Conservation (phyloP, 1,140 invertebrate species). For the Drosophila suzukii region DNA sequence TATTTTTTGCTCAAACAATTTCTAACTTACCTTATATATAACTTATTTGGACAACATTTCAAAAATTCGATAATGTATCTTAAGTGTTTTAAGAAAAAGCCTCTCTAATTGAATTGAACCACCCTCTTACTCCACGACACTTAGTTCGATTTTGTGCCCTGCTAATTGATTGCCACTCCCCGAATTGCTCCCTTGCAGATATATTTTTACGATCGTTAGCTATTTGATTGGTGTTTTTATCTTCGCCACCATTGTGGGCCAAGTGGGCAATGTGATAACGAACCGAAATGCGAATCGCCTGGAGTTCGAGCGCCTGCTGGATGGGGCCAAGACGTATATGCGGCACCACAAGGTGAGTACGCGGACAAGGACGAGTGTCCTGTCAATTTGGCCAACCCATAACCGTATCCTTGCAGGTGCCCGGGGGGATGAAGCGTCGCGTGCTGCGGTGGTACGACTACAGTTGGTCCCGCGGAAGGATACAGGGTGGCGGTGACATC, state of each 20-base stretch:
- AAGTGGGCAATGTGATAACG: conserved; percentile 98
- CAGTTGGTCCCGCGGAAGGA: conserved; percentile 97
- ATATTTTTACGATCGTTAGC: conserved; percentile 98
- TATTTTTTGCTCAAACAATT: too few species aligned
- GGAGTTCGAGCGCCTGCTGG: conserved; percentile 96
- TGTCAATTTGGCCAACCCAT: background rate
- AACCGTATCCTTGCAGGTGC: conserved; percentile 87
- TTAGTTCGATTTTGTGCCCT: background rate
- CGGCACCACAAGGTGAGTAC: conserved; percentile 93
- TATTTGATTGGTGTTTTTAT: conserved; percentile 99
- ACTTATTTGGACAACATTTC: too few species aligned
- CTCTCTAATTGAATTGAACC: background rate
- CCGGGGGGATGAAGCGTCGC: conserved; percentile 95
- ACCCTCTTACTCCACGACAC: background rate
- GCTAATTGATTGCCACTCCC: conserved; percentile 30
- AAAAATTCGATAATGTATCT: background rate
- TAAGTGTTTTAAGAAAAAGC: too few species aligned
- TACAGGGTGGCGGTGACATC: conserved; percentile 97
- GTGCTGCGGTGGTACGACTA: conserved; percentile 99
- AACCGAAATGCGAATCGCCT: conserved; percentile 98
- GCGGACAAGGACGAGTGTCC: background rate
- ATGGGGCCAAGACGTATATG: conserved; percentile 99
- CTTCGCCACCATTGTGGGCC: conserved; percentile 98
- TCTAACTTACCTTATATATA: too few species aligned
- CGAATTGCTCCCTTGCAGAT: conserved; percentile 87